phyloP scores from a whole-genome alignment of 2,888 invertebrate species.

The Atethmia centrago region DNA sequence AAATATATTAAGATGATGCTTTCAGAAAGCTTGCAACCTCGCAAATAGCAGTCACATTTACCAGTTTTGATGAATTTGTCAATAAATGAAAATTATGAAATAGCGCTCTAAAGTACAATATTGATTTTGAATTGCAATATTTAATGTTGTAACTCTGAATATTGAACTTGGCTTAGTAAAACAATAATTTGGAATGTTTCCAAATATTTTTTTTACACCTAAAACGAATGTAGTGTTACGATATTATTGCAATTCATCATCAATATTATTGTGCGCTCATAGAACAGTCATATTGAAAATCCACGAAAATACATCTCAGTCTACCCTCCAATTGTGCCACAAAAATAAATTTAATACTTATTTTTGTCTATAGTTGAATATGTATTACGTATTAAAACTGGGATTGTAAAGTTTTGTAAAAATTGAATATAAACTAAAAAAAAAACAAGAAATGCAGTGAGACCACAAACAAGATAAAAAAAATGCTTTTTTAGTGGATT shows the following conservation, averaged over 20 bases:
- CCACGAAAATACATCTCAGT: slow-evolving; percentile 34
- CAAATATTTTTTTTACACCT: neutral
- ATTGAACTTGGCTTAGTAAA: neutral
- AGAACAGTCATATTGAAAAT: neutral
- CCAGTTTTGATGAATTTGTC: neutral
- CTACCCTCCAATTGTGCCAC: slow-evolving; percentile 38
- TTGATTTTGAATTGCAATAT: neutral
- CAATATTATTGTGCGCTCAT: neutral
- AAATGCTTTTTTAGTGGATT: slow-evolving; percentile 4
- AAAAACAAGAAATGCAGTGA: slow-evolving; percentile 53
- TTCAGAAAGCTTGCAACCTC: neutral
- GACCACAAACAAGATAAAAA: slow-evolving; percentile 55
- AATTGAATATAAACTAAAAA: slow-evolving; percentile 48
- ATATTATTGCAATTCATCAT: neutral
- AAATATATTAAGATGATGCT: neutral
- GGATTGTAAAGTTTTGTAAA: slow-evolving; percentile 48
- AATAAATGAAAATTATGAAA: neutral
- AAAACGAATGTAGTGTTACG: neutral
- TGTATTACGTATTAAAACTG: slow-evolving; percentile 37
- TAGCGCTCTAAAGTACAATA: neutral
- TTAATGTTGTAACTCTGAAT: neutral
- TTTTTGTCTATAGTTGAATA: slow-evolving; percentile 58
- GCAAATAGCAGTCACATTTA: neutral
- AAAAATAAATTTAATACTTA: slow-evolving; percentile 33
- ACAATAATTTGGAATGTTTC: neutral